Conservation (phyloP, 2,888 invertebrate genomes). For the Salticus scenicus region DNA sequence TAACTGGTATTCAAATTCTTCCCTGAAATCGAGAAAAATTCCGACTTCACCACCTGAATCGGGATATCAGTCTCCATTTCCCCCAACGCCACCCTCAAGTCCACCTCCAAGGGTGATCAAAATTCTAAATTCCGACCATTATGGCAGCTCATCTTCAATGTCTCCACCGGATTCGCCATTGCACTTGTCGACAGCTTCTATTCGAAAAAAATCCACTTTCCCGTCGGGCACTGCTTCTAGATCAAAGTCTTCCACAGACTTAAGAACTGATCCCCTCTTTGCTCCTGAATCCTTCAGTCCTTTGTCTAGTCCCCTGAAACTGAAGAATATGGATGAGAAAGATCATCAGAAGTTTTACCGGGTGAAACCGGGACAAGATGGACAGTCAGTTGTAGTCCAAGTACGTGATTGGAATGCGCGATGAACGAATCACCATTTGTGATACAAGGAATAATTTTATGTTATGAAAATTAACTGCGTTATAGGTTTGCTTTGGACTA, state of each 20-base stretch:
- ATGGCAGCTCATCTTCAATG: conserved; percentile 55
- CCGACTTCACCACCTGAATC: conserved; percentile 64
- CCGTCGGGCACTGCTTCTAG: conserved; percentile 58
- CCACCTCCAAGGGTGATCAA: conserved; percentile 61
- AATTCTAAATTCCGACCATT: conserved; percentile 41
- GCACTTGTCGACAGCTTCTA: conserved; percentile 38
- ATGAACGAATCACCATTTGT: not conserved
- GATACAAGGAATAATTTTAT: too few species aligned
- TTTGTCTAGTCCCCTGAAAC: conserved; percentile 68
- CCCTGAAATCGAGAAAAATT: conserved; percentile 40
- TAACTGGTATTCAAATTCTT: conserved; percentile 29
- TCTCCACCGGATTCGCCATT: conserved; percentile 51
- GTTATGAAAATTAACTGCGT: too few species aligned
- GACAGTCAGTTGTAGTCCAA: conserved; percentile 61
- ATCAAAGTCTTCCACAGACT: conserved; percentile 53
- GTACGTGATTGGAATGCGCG: conserved; percentile 66
- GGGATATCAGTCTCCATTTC: conserved; percentile 62
- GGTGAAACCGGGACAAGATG: conserved; percentile 67
- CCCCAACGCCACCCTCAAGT: conserved; percentile 62
- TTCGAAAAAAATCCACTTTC: conserved; percentile 40
- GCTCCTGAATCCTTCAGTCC: conserved; percentile 63
- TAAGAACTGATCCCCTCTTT: conserved; percentile 39
- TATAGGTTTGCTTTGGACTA: too few species aligned
- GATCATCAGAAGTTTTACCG: conserved; percentile 53
- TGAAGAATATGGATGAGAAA: conserved; percentile 62